Percentiles rank a stretch among this genome's conserved stretches.
These are phyloP conservation scores for Tachysurus fulvidraco DNA, from an alignment of 2,113 vertebrate species.

Conservation along the genomic window DNA sequence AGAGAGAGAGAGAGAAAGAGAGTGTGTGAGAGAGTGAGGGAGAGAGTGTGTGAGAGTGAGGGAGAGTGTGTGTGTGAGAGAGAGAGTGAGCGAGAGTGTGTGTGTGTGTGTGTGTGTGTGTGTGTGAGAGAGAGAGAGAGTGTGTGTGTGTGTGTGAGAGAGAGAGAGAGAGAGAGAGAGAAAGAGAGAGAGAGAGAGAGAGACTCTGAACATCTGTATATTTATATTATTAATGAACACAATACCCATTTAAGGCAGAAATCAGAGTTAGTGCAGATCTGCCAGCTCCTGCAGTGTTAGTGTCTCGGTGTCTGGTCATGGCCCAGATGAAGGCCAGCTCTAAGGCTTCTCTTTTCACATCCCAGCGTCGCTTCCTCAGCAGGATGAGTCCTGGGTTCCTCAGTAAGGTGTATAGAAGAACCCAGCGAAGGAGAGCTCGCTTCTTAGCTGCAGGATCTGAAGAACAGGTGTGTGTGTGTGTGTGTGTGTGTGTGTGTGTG, in stretches of 20 bases:
- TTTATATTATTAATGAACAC: too few relatives aligned
- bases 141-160: too few relatives aligned
- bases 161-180: too few relatives aligned
- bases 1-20: too few relatives aligned
- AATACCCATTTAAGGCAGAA: neutral
- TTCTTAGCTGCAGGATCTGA: constrained; percentile 61
- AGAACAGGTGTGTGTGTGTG: constrained; percentile 20
- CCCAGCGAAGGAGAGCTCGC: constrained; percentile 74
- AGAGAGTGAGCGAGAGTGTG: too few relatives aligned
- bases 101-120: too few relatives aligned
- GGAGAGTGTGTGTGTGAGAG: rapidly evolving
- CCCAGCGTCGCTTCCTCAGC: constrained; percentile 69
- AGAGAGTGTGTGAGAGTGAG: too few relatives aligned
- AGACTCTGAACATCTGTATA: too few relatives aligned
- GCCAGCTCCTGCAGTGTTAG: neutral
- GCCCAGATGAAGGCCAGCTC: constrained; percentile 44
- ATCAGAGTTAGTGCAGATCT: neutral
- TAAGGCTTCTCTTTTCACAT: neutral
- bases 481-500: neutral
- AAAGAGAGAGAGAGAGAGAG: too few relatives aligned
- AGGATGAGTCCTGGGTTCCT: constrained; percentile 50
- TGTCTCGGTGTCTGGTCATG: neutral
- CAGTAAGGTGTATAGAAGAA: constrained; percentile 61
- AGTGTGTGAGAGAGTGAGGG: too few relatives aligned
- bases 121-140: too few relatives aligned